These are phyloP conservation scores for Eudasyphora cyanicolor DNA, from an alignment of 2,888 invertebrate species.

Conservation along the genomic window DNA sequence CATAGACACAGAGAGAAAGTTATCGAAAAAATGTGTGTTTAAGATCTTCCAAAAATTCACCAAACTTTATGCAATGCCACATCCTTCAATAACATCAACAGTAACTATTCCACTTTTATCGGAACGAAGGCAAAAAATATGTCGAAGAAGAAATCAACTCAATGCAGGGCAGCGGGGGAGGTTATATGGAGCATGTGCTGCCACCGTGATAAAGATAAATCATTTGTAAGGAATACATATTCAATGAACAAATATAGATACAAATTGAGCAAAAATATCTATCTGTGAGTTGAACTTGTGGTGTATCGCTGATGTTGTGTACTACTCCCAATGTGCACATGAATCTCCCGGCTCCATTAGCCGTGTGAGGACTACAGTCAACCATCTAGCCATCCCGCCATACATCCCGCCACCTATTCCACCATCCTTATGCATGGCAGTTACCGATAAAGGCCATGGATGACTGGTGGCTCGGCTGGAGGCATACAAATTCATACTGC, in stretches of 20 bases:
- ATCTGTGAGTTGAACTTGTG: not conserved
- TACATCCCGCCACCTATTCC: too few relatives aligned
- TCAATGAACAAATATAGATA: constrained; percentile 65
- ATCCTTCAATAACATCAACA: constrained; percentile 43
- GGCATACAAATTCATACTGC: constrained; percentile 23
- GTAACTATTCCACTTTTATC: not conserved
- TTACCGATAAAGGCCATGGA: constrained; percentile 22
- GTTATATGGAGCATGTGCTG: not conserved
- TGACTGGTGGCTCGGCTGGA: not conserved
- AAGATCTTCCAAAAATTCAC: constrained; percentile 42
- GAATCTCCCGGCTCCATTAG: too few relatives aligned
- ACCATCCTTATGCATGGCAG: constrained; percentile 7
- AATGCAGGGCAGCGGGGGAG: not conserved
- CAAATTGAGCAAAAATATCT: constrained; percentile 49
- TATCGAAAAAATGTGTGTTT: constrained; percentile 30
- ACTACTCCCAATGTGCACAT: not conserved
- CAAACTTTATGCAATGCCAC: constrained; percentile 61
- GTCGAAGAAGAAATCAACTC: not conserved
- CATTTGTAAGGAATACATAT: constrained; percentile 58
- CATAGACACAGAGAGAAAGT: not conserved
- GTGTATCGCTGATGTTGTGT: not conserved
- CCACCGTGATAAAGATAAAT: constrained; percentile 59
- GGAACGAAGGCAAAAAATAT: not conserved
- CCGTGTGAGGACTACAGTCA: not conserved
- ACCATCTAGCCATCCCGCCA: too few relatives aligned